A percentile compares a stretch with the other conserved stretches of the same genome.
Evolutionary conservation across 2,113 vertebrate genomes (phyloP).

Genomic region (Pollachius pollachius): DNA sequence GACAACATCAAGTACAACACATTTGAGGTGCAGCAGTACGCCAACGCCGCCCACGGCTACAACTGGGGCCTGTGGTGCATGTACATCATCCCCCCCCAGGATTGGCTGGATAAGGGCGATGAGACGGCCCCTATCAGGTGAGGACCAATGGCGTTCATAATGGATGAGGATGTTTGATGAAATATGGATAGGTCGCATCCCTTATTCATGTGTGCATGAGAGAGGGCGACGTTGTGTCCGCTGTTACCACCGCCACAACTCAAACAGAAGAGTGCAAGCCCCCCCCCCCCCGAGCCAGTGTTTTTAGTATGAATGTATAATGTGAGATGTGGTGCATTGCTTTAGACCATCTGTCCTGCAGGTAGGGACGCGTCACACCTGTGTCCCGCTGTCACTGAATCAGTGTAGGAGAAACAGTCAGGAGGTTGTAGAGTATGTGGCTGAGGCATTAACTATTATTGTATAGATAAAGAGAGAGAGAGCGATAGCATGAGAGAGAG

Average conservation of each 20-base stretch:
- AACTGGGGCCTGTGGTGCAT: conserved; percentile 99
- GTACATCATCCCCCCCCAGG: conserved; percentile 95
- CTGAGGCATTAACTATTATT: no score
- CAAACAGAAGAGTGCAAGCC: conserved; percentile 25
- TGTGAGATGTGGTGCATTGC: conserved; percentile 10
- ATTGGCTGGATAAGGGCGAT: conserved; percentile 95
- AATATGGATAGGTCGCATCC: conserved; percentile 66
- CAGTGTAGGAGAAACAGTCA: no score
- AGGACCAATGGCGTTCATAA: conserved; percentile 51
- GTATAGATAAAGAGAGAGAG: no score
- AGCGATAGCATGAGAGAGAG: no score
- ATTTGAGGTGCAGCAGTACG: conserved; percentile 96
- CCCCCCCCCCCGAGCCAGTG: conserved; percentile 3
- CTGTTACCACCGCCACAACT: not conserved
- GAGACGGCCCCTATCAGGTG: conserved; percentile 97
- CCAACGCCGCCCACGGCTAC: conserved; percentile 94
- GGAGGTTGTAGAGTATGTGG: no score
- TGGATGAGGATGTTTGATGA: conserved; percentile 65
- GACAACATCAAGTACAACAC: conserved; percentile 98
- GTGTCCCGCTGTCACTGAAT: no score
- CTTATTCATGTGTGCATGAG: conserved; percentile 55
- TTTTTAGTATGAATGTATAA: conserved; percentile 47
- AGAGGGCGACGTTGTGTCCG: not conserved
- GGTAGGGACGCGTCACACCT: no score
- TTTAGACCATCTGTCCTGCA: no score